Evolutionary conservation across 2,797 vertebrate species (phyloP), one percentile per base, ranked within the genome.

Genomic region (Tenualosa ilisha): DNA sequence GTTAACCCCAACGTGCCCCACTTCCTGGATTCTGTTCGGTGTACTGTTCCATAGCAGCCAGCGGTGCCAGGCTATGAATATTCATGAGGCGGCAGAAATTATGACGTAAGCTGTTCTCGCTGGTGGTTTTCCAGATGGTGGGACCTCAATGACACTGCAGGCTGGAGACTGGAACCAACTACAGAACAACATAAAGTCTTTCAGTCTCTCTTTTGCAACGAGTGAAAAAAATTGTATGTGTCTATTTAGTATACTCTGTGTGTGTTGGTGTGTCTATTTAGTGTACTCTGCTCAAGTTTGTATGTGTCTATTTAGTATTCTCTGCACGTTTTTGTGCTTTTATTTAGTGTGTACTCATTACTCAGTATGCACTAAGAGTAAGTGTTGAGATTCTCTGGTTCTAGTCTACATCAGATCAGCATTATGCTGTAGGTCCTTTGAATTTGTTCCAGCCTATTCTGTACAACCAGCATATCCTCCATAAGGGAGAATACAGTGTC

Each of bases 81-180:
- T 75, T 37, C 68, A 75, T 75, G 15, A 75, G 68, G 68, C 31
- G 68, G 37, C 68, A 43, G 31, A 43, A 75, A 17, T 26, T 31
- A 75, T 75, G 68, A 75, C 40, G 31, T 43, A 4, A 40, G 68
- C 37, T 0, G 15, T 43, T 75, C 17, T 15, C 31, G 68, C 31
- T 75, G 68, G 68, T 75, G 68, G 68, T 12, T 20, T 75, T 75
- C 68, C 37, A 75, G 68, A 17, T 17, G 31, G 40, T 40, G 37
- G 68, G 68, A 43, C 68, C 68, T 75, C 31, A 20, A 75, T 75
- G 68, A 75, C 68, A 75, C 68, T 20, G 68, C 68, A 75, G 37
- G 12, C 68, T 72, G 65, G 65, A 40, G 12, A 11, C 31, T 68
- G 63, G 63, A 12, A 75, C 24, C 68, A 20, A 20, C 68, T 40